Evolutionary conservation across 2,113 vertebrate genomes (phyloP).

Genomic region (Argyrosomus japonicus): DNA sequence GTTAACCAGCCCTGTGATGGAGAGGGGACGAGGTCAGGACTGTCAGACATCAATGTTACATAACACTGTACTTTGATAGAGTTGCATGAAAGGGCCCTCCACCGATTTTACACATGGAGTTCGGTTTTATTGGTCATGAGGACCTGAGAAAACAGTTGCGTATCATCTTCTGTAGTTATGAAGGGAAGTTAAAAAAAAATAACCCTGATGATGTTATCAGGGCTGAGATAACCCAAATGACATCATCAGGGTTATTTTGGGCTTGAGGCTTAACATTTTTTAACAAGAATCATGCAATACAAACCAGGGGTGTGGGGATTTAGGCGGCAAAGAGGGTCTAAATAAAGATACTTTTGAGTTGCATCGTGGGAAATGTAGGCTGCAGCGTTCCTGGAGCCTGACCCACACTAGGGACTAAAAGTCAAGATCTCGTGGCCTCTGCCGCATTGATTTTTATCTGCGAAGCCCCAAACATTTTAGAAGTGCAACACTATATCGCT

Average conservation of each 20-base stretch:
- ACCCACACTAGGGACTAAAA: background rate
- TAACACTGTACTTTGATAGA: background rate
- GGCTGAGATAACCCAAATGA: too few species aligned
- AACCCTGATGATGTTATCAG: too few species aligned
- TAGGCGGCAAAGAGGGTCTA: too few species aligned
- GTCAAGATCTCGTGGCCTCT: background rate
- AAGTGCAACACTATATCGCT: background rate
- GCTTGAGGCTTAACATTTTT: too few species aligned
- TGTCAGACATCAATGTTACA: background rate
- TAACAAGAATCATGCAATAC: too few species aligned
- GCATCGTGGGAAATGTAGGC: too few species aligned
- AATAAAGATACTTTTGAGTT: too few species aligned
- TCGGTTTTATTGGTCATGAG: background rate
- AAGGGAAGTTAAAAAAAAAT: too few species aligned
- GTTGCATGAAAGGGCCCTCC: slow-evolving; percentile 4
- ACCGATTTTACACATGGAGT: background rate
- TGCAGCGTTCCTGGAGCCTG: background rate
- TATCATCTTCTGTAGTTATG: too few species aligned
- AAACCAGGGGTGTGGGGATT: too few species aligned
- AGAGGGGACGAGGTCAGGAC: slow-evolving; percentile 27
- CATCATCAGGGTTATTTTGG: background rate
- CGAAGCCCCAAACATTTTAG: background rate
- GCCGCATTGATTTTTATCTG: background rate
- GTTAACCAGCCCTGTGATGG: slow-evolving; percentile 79
- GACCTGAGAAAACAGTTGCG: background rate